Evolutionary conservation across 2,888 invertebrate genomes (phyloP).

Genomic region (Polyommatus icarus): DNA sequence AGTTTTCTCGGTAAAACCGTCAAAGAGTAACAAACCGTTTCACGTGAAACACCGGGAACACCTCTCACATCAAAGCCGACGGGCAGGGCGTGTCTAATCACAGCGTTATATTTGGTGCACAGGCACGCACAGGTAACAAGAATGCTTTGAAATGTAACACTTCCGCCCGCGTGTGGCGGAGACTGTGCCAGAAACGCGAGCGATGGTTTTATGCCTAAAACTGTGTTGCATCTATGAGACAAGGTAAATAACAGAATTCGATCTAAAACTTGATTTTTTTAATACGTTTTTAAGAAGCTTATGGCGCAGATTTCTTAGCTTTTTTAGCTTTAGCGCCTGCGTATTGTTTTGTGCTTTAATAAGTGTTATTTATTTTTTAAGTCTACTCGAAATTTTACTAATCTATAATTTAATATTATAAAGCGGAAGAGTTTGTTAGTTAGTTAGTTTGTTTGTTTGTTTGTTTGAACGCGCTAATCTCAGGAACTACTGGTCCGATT

Average conservation of each 20-base stretch:
- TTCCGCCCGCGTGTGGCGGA: constrained; percentile 62
- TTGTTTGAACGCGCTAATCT: no score
- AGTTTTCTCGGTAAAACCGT: constrained; percentile 13
- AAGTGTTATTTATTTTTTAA: no score
- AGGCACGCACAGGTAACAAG: constrained; percentile 79
- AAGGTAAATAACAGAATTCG: neutral
- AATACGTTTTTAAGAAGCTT: no score
- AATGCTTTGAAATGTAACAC: constrained; percentile 78
- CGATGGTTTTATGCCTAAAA: constrained; percentile 42
- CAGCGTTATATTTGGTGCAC: constrained; percentile 68
- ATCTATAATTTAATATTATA: no score
- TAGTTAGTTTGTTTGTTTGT: no score
- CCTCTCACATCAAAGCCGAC: constrained; percentile 57
- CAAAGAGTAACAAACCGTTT: constrained; percentile 33
- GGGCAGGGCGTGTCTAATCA: constrained; percentile 55
- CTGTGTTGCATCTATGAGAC: constrained; percentile 25
- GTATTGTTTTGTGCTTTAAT: no score
- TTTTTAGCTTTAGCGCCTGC: no score
- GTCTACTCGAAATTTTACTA: no score
- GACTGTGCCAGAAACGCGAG: constrained; percentile 39
- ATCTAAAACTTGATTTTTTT: no score
- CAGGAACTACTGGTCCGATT: no score
- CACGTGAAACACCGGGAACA: constrained; percentile 50
- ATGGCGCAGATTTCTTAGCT: no score
- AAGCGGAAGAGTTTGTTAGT: no score